These are phyloP conservation scores for Armadillidium nasatum DNA, from an alignment of 1,140 invertebrate genomes.

Conservation along the genomic window DNA sequence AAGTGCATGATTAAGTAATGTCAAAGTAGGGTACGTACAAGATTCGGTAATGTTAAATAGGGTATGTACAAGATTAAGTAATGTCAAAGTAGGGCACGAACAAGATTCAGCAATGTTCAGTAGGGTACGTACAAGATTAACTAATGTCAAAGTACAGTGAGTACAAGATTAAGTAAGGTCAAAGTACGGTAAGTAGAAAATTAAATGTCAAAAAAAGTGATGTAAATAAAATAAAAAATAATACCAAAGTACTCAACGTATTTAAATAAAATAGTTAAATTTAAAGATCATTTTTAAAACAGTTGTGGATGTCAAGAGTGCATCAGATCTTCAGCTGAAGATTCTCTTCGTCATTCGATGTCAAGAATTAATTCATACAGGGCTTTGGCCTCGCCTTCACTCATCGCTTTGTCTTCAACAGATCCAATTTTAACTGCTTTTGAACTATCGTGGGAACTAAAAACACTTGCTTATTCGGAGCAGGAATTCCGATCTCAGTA, in stretches of 20 bases:
- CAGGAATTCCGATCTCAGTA: conserved; percentile 77
- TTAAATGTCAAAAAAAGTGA: too few relatives aligned
- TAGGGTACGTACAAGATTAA: neutral
- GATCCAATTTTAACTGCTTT: conserved; percentile 81
- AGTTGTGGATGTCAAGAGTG: conserved; percentile 76
- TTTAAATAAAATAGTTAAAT: too few relatives aligned
- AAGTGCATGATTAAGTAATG: too few relatives aligned
- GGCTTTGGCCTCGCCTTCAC: conserved; percentile 82
- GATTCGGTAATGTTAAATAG: too few relatives aligned
- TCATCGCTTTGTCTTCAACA: conserved; percentile 76
- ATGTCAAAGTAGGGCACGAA: too few relatives aligned
- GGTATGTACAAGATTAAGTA: too few relatives aligned
- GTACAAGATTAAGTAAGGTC: conserved; percentile 51
- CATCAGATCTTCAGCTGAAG: conserved; percentile 62
- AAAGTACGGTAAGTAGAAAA: conserved; percentile 6
- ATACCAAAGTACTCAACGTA: too few relatives aligned
- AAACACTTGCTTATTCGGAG: conserved; percentile 69
- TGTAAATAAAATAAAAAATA: too few relatives aligned
- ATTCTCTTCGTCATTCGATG: conserved; percentile 76
- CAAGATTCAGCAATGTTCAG: too few relatives aligned
- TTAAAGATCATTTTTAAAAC: conserved; percentile 22
- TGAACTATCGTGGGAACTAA: conserved; percentile 73
- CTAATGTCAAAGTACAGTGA: neutral
- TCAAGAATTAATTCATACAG: conserved; percentile 87
- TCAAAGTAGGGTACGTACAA: too few relatives aligned